These are phyloP conservation scores for Cottoperca gobio DNA, from an alignment of 2,797 vertebrate genomes.

Conservation along the genomic window DNA sequence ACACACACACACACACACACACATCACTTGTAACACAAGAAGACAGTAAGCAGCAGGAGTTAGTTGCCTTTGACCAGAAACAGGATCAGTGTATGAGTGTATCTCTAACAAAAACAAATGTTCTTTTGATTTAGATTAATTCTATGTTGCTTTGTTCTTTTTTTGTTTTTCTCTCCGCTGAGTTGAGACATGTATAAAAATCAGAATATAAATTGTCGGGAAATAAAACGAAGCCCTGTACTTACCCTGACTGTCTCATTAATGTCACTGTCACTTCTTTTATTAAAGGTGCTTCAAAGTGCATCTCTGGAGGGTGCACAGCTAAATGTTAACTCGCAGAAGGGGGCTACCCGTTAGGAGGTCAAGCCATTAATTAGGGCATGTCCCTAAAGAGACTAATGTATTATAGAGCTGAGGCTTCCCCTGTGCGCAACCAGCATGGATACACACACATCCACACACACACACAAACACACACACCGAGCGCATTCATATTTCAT, in stretches of 20 bases:
- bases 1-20: constrained; percentile 22
- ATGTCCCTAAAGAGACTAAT: constrained; percentile 79
- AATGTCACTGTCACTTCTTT: constrained; percentile 77
- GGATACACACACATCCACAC: constrained; percentile 53
- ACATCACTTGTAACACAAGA: constrained; percentile 39
- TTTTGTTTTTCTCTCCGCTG: constrained; percentile 61
- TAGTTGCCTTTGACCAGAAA: constrained; percentile 61
- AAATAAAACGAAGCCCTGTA: constrained; percentile 80
- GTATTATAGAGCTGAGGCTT: constrained; percentile 74
- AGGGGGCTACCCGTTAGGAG: constrained; percentile 81
- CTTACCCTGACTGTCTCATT: constrained; percentile 69
- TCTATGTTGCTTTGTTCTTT: constrained; percentile 66
- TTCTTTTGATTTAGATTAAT: constrained; percentile 66
- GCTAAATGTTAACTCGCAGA: constrained; percentile 86
- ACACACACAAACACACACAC: constrained; percentile 50
- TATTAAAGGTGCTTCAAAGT: constrained; percentile 76
- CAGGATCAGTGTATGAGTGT: constrained; percentile 55
- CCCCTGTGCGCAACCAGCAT: constrained; percentile 71
- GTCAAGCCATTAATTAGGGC: constrained; percentile 87
- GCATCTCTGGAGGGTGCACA: constrained; percentile 77
- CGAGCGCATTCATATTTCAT: constrained; percentile 72
- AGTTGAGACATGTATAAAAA: constrained; percentile 74
- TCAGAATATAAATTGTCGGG: constrained; percentile 75
- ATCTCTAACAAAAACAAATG: constrained; percentile 55
- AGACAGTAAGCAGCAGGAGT: constrained; percentile 50